Conservation (phyloP, 2,888 invertebrate species). For the Melinopterus prodromus region DNA sequence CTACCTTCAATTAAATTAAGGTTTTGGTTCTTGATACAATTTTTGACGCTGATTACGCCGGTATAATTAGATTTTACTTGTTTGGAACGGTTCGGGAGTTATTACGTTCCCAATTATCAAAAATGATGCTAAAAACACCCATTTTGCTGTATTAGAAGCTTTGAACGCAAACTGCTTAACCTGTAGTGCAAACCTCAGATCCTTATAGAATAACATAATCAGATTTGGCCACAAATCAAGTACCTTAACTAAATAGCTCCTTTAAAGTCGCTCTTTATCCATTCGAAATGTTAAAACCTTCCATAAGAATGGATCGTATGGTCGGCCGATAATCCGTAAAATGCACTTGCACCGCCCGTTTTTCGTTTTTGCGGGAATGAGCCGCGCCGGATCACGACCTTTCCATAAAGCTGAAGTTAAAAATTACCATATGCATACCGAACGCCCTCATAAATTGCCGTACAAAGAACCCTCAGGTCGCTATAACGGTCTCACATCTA, state of each 20-base stretch:
- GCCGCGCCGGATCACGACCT: not conserved
- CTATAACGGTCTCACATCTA: not conserved
- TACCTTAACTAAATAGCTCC: not conserved
- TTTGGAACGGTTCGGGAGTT: too few relatives aligned
- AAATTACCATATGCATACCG: not conserved
- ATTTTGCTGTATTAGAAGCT: too few relatives aligned
- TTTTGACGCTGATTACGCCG: too few relatives aligned
- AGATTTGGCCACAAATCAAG: not conserved
- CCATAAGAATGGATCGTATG: not conserved
- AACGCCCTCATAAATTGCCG: not conserved
- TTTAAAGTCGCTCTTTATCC: not conserved
- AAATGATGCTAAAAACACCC: too few relatives aligned
- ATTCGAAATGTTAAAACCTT: not conserved
- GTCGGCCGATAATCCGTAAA: not conserved
- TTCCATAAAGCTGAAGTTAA: not conserved
- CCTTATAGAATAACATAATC: too few relatives aligned
- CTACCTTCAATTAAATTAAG: too few relatives aligned
- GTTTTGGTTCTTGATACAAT: too few relatives aligned
- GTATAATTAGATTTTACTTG: too few relatives aligned
- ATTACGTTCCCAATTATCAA: too few relatives aligned
- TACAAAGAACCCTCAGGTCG: not conserved
- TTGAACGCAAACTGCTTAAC: too few relatives aligned
- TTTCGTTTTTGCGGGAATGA: not conserved
- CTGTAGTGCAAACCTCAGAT: too few relatives aligned
- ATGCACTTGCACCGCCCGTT: not conserved